Percentiles rank a stretch among this genome's conserved stretches.
phyloP scores from a whole-genome alignment of 2,888 invertebrate species.

The Drosophila putrida region DNA sequence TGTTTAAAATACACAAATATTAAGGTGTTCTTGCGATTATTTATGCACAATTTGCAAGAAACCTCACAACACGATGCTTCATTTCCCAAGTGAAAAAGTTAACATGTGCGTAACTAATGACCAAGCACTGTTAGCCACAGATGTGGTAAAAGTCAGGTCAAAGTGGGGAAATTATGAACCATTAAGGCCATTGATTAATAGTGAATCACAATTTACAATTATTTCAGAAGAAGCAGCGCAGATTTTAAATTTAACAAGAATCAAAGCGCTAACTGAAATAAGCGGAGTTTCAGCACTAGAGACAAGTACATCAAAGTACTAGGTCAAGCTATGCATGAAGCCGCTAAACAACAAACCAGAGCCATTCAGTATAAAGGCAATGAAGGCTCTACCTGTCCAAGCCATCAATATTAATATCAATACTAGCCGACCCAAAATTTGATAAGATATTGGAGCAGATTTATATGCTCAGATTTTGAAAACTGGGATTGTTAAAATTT shows the following conservation, averaged over 20 bases:
- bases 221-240: background rate
- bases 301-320: background rate
- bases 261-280: background rate
- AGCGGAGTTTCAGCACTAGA: background rate
- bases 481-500: background rate
- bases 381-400: background rate
- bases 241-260: constrained; percentile 4
- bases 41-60: background rate
- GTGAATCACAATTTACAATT: too few relatives aligned
- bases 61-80: background rate
- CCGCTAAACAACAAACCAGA: background rate
- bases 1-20: background rate
- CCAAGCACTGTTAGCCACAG: too few relatives aligned
- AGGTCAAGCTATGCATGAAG: background rate
- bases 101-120: too few relatives aligned
- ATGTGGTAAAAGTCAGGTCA: too few relatives aligned
- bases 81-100: background rate
- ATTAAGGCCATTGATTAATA: too few relatives aligned
- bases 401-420: background rate
- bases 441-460: too few relatives aligned
- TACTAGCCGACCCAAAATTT: background rate
- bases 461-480: too few relatives aligned
- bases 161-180: too few relatives aligned
- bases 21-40: background rate
- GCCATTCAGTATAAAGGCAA: background rate